Base-by-base conservation (phyloP, 2,888 invertebrate genomes). In the Plagodis dolabraria region DNA sequence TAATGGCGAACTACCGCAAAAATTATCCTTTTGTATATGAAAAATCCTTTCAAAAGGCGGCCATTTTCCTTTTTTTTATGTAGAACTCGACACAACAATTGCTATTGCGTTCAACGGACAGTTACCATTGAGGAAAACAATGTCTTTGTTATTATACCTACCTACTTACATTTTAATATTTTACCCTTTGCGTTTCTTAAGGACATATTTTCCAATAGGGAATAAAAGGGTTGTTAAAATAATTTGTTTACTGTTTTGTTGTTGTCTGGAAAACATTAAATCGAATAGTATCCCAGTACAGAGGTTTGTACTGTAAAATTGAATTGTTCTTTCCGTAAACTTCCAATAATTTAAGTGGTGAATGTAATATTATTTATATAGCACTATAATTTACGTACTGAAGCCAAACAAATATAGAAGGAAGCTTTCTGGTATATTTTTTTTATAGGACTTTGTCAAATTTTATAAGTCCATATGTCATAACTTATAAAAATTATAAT, bases 11-110 rank as follows among this genome's bases (percentile, higher is more conserved):
- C 83, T 82, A 82, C 74, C 79, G 79, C 74, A 68, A 61, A 74
- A 84, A 85, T 85, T 84, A 83, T 83, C 80, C 86, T 85, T 87
- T 87, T 86, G 85, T 86, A 69, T 79, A 78, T 79, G 75, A 77
- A 84, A 82, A 81, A 77, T 79, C 80, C 82, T 83, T 80, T 83
- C 78, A 79, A 79, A 75, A 75, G 70, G 69, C 74, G 68, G 74
- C 68, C 74, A 60, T 78, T 81, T 82, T 75, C 70, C 51, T 67
- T 77, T 75, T n/a, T 38, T 83, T 77, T 75, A 75, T 73, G 75
- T 79, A 67, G 74, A 58, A 72, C 70, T 55, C 70, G 57, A 70
- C 74, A 65, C 71, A 72, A 74, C 71, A 48, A 65, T 60, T 68
- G 64, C 68, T 67, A 72, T 75, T 75, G 72, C 74, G 74, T 70